Evolutionary conservation across 2,888 invertebrate species (phyloP).

Genomic region (Epistrophe eligans): DNA sequence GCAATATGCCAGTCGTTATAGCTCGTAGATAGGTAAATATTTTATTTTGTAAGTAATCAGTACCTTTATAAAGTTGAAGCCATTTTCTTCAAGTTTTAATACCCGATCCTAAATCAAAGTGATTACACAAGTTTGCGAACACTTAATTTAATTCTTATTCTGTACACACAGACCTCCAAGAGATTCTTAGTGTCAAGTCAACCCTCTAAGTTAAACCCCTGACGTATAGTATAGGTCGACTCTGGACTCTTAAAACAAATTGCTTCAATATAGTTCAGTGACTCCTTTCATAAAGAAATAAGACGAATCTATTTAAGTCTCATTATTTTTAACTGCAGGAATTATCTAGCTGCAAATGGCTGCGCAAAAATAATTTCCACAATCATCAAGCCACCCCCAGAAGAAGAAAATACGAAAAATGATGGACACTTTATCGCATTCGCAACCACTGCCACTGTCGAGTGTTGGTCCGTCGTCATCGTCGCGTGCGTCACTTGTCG

Average conservation of each 20-base stretch:
- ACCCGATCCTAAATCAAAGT: background rate
- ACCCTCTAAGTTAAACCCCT: conserved; percentile 26
- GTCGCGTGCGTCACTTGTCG: background rate
- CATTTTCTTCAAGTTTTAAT: background rate
- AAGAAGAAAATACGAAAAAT: conserved; percentile 68
- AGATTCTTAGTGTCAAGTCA: conserved; percentile 15
- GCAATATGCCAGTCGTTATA: too few relatives aligned
- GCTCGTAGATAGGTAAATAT: too few relatives aligned
- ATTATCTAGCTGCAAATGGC: conserved; percentile 75
- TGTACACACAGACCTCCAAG: background rate
- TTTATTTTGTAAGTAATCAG: too few relatives aligned
- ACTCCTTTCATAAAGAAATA: conserved; percentile 74
- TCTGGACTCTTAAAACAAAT: conserved; percentile 58
- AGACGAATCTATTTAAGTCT: conserved; percentile 76
- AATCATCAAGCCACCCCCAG: conserved; percentile 44
- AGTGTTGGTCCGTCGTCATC: conserved; percentile 1
- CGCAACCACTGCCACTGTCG: conserved; percentile 9
- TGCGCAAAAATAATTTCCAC: conserved; percentile 71
- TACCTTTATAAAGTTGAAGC: background rate
- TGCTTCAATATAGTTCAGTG: conserved; percentile 69
- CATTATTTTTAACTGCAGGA: conserved; percentile 77
- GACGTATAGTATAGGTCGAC: conserved; percentile 3
- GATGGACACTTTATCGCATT: conserved; percentile 70
- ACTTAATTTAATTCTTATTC: conserved; percentile 14
- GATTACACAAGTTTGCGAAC: conserved; percentile 1